Conservation (phyloP, 1,140 invertebrate species). For the Calephelis nemesis region DNA sequence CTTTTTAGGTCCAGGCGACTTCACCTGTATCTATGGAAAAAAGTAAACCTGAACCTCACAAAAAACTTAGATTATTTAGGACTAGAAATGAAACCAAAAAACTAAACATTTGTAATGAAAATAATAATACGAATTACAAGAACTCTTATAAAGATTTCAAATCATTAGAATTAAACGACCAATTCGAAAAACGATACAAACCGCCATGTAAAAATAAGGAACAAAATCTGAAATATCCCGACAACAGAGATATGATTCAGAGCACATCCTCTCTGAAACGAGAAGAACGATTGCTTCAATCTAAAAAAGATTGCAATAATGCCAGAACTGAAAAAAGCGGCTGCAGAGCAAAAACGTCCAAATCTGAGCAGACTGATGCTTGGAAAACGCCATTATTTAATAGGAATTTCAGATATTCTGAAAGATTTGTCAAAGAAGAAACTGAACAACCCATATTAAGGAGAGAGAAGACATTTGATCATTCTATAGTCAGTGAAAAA, state of each 20-base stretch:
- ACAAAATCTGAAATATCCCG: conserved; percentile 65
- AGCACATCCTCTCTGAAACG: conserved; percentile 65
- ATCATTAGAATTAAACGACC: conserved; percentile 60
- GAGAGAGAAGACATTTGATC: conserved; percentile 78
- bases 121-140: conserved; percentile 49
- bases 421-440: conserved; percentile 71
- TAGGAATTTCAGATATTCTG: conserved; percentile 74
- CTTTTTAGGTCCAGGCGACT: conserved; percentile 62
- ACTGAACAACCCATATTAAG: conserved; percentile 56
- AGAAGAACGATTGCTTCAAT: conserved; percentile 70
- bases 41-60: conserved; percentile 76
- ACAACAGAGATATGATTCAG: conserved; percentile 69
- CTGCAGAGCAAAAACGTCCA: conserved; percentile 69
- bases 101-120: conserved; percentile 52
- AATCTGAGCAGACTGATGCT: conserved; percentile 62
- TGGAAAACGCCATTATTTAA: conserved; percentile 71
- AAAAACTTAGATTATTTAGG: conserved; percentile 84
- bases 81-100: conserved; percentile 86
- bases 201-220: conserved; percentile 72
- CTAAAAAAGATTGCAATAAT: conserved; percentile 66
- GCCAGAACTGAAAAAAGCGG: conserved; percentile 66
- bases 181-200: conserved; percentile 67
- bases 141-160: conserved; percentile 60
- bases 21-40: conserved; percentile 79
- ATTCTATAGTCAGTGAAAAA: conserved; percentile 53